These are phyloP conservation scores for Cavia aperea DNA, from an alignment of 2,113 vertebrate genomes.

Conservation along the genomic window DNA sequence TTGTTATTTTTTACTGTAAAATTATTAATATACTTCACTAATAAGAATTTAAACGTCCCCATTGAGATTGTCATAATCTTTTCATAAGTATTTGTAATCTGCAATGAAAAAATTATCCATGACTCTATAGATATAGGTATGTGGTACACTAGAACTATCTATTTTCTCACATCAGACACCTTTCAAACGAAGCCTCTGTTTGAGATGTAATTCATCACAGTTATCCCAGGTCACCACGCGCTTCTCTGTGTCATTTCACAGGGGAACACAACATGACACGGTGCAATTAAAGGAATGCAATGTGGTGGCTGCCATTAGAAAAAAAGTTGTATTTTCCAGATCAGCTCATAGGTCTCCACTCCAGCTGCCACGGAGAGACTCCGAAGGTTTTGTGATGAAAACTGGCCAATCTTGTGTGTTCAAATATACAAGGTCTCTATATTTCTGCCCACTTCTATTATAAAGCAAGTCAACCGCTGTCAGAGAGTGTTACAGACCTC, in stretches of 20 bases:
- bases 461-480: constrained; percentile 69
- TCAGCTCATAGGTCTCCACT: constrained; percentile 72
- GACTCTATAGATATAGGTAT: constrained; percentile 61
- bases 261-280: constrained; percentile 74
- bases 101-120: constrained; percentile 39
- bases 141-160: constrained; percentile 58
- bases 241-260: constrained; percentile 78
- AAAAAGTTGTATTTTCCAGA: constrained; percentile 65
- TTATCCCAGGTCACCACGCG: constrained; percentile 78
- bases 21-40: constrained; percentile 56
- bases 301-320: constrained; percentile 68
- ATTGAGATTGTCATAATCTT: constrained; percentile 51
- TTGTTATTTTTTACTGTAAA: constrained; percentile 26
- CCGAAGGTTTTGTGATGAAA: constrained; percentile 55
- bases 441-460: constrained; percentile 69
- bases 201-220: constrained; percentile 79
- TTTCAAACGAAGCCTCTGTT: constrained; percentile 73
- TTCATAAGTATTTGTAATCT: constrained; percentile 66
- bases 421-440: constrained; percentile 51
- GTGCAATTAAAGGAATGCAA: constrained; percentile 78
- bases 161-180: constrained; percentile 56
- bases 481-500: constrained; percentile 61
- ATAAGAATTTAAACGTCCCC: constrained; percentile 65
- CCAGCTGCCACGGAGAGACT: constrained; percentile 53
- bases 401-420: constrained; percentile 49